Percentiles rank a stretch among this genome's conserved stretches.
Evolutionary conservation across 2,113 vertebrate species (phyloP).

Genomic region (Vimba vimba): DNA sequence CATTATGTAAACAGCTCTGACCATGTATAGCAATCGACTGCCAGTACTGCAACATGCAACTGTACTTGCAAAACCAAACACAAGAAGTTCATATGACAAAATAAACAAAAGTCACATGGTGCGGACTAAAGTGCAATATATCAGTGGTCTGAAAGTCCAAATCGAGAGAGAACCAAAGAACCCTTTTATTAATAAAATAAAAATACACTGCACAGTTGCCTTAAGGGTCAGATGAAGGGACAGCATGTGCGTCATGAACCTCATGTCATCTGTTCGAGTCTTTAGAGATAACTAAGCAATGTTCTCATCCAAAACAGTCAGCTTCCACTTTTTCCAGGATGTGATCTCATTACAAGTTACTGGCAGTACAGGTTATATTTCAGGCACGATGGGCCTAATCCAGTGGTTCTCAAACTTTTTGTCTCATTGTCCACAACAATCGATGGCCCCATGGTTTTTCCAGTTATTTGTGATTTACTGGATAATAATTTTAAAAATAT

Average conservation of each 20-base stretch:
- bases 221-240: constrained; percentile 17
- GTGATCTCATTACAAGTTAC: constrained; percentile 9
- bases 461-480: background rate
- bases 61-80: background rate
- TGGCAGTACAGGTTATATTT: constrained; percentile 3
- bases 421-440: background rate
- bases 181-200: constrained; percentile 17
- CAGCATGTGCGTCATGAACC: constrained; percentile 27
- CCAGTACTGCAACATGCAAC: constrained; percentile 25
- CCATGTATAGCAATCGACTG: constrained; percentile 30
- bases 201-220: background rate
- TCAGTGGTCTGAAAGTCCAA: background rate
- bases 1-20: constrained; percentile 27
- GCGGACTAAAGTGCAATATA: background rate
- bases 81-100: constrained; percentile 24
- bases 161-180: background rate
- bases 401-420: background rate
- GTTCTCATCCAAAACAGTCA: constrained; percentile 12
- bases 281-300: constrained; percentile 17
- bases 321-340: constrained; percentile 29
- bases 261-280: background rate
- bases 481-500: background rate
- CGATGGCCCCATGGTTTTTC: background rate
- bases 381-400: background rate
- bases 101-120: constrained; percentile 13